These are phyloP conservation scores for Cantharis rustica DNA, from an alignment of 2,888 invertebrate species.

Conservation along the genomic window DNA sequence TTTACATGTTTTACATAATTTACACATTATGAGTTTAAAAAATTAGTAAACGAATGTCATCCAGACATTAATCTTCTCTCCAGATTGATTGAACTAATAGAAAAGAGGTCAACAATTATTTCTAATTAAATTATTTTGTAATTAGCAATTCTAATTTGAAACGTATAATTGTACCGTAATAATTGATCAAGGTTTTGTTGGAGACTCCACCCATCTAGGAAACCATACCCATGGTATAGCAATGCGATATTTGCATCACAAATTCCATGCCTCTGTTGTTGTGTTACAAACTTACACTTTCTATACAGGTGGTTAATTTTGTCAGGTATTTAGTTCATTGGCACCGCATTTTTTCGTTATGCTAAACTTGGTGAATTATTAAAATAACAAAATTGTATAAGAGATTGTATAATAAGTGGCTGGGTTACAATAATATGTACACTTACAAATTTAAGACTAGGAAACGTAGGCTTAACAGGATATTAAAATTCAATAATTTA, in stretches of 20 bases:
- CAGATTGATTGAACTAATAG: neutral
- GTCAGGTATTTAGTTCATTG: constrained; percentile 7
- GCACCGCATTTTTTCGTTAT: neutral
- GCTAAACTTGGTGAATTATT: neutral
- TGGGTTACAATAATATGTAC: neutral
- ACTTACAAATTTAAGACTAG: neutral
- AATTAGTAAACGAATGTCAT: neutral
- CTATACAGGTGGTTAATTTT: constrained; percentile 21
- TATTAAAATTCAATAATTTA: neutral
- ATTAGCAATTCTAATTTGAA: constrained; percentile 11
- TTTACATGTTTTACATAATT: neutral
- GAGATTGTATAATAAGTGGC: neutral
- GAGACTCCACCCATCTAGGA: constrained; percentile 46
- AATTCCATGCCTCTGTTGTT: constrained; percentile 17
- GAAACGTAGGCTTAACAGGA: neutral
- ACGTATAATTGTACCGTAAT: neutral
- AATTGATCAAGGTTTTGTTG: constrained; percentile 44
- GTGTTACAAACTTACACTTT: constrained; percentile 23
- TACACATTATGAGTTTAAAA: neutral
- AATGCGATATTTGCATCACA: constrained; percentile 16
- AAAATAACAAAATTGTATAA: neutral
- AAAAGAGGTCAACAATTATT: neutral
- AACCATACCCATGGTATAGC: constrained; percentile 9
- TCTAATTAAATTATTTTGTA: neutral
- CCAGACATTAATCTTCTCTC: neutral